A percentile compares a stretch with the other conserved stretches of the same genome.
Conservation (phyloP, 2,888 invertebrate species). For the Diplazon laetatorius region DNA sequence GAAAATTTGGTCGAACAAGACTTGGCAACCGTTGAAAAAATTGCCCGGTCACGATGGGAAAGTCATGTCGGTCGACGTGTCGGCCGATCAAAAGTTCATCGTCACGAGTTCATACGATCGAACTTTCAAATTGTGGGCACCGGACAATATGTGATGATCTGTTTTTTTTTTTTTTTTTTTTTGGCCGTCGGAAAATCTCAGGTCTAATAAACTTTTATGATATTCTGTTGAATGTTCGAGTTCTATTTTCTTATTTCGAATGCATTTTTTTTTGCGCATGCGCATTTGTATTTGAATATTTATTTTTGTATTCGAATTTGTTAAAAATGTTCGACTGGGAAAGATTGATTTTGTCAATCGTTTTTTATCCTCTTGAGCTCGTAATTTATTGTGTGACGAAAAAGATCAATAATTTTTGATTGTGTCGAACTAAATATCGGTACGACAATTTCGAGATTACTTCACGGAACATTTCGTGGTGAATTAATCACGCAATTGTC, state of each 20-base stretch:
- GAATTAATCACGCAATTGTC: conserved; percentile 11
- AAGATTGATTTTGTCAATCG: no score
- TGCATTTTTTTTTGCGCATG: no score
- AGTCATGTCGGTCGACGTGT: conserved; percentile 96
- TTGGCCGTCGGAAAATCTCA: neutral
- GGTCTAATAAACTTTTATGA: conserved; percentile 36
- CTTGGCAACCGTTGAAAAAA: conserved; percentile 98
- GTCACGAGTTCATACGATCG: conserved; percentile 97
- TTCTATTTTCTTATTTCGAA: neutral
- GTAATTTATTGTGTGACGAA: no score
- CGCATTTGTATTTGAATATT: no score
- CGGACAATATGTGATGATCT: conserved; percentile 84
- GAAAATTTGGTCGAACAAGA: conserved; percentile 97
- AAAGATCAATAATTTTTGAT: no score
- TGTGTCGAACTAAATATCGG: no score
- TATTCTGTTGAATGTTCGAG: conserved; percentile 28
- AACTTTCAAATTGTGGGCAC: conserved; percentile 98
- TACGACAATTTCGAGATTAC: no score
- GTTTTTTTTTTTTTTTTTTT: neutral
- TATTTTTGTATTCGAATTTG: no score
- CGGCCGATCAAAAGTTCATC: conserved; percentile 94
- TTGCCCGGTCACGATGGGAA: conserved; percentile 98
- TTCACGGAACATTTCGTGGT: conserved; percentile 20
- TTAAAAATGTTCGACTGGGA: no score
- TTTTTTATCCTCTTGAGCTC: no score